These are phyloP conservation scores for Tor tambroides DNA, from an alignment of 2,113 vertebrate genomes.

Conservation along the genomic window DNA sequence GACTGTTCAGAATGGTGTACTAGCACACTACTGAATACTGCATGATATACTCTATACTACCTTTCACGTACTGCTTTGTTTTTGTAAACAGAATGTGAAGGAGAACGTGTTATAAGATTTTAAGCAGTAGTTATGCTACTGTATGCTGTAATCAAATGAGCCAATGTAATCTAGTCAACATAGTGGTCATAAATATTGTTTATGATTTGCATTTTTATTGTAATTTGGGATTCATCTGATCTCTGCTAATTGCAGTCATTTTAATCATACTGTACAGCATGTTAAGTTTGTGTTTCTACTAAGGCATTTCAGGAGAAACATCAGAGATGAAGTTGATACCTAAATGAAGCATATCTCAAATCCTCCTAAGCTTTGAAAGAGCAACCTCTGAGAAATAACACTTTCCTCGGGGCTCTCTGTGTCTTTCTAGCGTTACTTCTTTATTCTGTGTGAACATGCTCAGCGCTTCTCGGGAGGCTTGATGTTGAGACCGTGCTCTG, in stretches of 20 bases:
- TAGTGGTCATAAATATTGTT: not conserved
- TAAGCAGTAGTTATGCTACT: not conserved
- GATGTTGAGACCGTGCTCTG: not conserved
- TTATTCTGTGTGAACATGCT: constrained; percentile 36
- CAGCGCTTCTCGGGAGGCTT: not conserved
- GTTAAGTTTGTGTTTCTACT: not conserved
- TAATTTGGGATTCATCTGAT: not conserved
- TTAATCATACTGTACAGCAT: not conserved
- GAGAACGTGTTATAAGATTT: not conserved
- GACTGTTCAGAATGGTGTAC: not conserved
- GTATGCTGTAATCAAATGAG: not conserved
- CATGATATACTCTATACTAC: not conserved
- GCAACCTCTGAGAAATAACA: not conserved
- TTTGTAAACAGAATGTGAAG: not conserved
- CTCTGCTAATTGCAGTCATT: not conserved
- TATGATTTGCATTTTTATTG: not conserved
- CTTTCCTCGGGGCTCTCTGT: constrained; percentile 1
- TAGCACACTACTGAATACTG: not conserved
- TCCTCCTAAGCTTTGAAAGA: not conserved
- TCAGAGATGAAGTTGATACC: not conserved
- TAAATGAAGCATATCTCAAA: not conserved
- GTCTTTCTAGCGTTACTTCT: constrained; percentile 3
- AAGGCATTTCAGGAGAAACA: not conserved
- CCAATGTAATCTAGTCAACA: not conserved
- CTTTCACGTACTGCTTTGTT: not conserved